These are phyloP conservation scores for Ypsolopha scabrella DNA, from an alignment of 2,888 invertebrate species.

Conservation along the genomic window DNA sequence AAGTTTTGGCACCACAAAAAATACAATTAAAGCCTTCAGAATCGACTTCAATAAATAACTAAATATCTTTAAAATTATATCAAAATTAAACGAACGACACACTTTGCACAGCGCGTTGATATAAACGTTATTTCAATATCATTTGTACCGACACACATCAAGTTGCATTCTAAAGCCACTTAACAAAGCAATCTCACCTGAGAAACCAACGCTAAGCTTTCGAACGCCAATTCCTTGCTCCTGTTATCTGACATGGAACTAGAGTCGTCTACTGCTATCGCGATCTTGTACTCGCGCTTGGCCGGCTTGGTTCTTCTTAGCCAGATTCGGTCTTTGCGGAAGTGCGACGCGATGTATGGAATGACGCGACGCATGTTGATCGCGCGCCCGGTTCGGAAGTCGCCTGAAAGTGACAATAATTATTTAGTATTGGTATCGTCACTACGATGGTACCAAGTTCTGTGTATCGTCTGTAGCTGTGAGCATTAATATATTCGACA, in stretches of 20 bases:
- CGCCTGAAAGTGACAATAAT: slow-evolving; percentile 71
- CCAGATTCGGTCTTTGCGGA: slow-evolving; percentile 99
- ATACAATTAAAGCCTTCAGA: too few species aligned
- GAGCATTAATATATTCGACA: too few species aligned
- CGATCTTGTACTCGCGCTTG: slow-evolving; percentile 95
- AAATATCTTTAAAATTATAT: too few species aligned
- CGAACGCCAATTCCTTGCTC: slow-evolving; percentile 92
- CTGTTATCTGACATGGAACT: slow-evolving; percentile 90
- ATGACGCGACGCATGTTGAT: slow-evolving; percentile 98
- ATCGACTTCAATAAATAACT: too few species aligned
- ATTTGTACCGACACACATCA: too few species aligned
- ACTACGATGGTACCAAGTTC: too few species aligned
- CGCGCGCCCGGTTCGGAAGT: slow-evolving; percentile 95
- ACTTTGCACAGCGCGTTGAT: too few species aligned
- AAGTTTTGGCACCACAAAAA: too few species aligned
- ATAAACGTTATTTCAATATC: too few species aligned
- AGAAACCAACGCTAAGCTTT: slow-evolving; percentile 92
- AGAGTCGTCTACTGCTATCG: slow-evolving; percentile 97
- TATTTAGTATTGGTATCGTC: neutral
- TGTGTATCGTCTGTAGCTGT: too few species aligned
- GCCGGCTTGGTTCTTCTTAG: slow-evolving; percentile 94
- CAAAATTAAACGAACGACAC: too few species aligned
- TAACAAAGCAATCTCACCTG: slow-evolving; percentile 41
- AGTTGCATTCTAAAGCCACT: too few species aligned
- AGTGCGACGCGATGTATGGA: slow-evolving; percentile 98